Conservation (phyloP, 2,113 vertebrate genomes). For the Puffinus mauretanicus region DNA sequence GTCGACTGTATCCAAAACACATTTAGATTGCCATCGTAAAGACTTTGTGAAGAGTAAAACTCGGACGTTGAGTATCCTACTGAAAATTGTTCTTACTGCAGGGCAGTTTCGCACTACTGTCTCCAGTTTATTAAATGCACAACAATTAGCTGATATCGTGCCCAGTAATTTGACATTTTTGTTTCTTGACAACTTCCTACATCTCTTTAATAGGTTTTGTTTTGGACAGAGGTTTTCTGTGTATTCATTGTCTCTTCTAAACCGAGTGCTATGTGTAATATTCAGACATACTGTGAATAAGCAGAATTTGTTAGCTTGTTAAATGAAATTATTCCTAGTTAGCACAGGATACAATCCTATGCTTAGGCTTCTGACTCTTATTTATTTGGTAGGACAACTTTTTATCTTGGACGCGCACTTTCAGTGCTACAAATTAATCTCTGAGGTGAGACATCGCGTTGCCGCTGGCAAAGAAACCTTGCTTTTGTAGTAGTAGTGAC, state of each 20-base stretch:
- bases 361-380: not conserved
- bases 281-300: not conserved
- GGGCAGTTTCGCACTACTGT: not conserved
- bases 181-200: not conserved
- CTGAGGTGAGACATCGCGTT: not conserved
- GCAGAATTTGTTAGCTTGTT: not conserved
- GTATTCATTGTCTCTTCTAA: not conserved
- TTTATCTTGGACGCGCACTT: not conserved
- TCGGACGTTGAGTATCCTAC: not conserved
- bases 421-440: not conserved
- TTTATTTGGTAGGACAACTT: not conserved
- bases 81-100: rapidly evolving
- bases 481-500: conserved; percentile 62
- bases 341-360: not conserved
- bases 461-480: not conserved
- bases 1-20: not conserved
- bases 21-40: not conserved
- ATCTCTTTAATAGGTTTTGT: not conserved
- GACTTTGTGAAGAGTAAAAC: not conserved
- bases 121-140: not conserved
- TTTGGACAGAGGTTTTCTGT: not conserved
- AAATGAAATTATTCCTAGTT: not conserved
- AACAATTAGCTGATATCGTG: rapidly evolving
- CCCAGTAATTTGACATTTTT: not conserved
- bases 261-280: not conserved